These are phyloP conservation scores for Brienomyrus longianalis DNA, from an alignment of 2,113 vertebrate genomes.

Conservation along the genomic window DNA sequence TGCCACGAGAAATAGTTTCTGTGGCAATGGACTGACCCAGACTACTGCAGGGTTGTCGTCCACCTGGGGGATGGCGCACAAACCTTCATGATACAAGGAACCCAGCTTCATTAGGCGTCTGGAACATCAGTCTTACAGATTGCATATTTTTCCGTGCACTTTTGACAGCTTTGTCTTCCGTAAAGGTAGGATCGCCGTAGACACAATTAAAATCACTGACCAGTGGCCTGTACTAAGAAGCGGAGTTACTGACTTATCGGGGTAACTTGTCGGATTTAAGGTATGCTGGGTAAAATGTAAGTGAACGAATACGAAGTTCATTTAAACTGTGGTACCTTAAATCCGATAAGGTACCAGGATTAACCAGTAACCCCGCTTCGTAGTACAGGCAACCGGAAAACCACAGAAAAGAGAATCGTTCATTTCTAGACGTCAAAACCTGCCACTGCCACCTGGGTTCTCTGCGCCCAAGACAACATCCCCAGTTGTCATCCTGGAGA, in stretches of 20 bases:
- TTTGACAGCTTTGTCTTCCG: not conserved
- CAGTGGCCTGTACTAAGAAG: not conserved
- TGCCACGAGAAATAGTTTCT: not conserved
- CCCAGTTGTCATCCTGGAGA: not conserved
- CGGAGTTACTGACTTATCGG: too few relatives aligned
- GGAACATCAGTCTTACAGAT: not conserved
- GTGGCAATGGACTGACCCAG: not conserved
- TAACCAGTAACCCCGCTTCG: too few relatives aligned
- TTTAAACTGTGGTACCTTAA: too few relatives aligned
- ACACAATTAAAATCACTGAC: not conserved
- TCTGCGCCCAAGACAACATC: not conserved
- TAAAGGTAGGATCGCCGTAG: not conserved
- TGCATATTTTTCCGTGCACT: not conserved
- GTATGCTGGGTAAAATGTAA: too few relatives aligned
- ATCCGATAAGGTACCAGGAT: too few relatives aligned
- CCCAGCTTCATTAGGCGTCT: not conserved
- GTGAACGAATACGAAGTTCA: too few relatives aligned
- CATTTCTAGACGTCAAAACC: not conserved
- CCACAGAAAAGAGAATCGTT: not conserved
- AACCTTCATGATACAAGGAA: not conserved
- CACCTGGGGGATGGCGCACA: not conserved
- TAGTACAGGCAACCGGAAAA: not conserved
- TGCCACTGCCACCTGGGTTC: not conserved
- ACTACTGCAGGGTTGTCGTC: not conserved
- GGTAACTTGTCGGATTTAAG: too few relatives aligned